A percentile compares a stretch with the other conserved stretches of the same genome.
Conservation (phyloP, 2,113 vertebrate species). For the Microtus ochrogaster region DNA sequence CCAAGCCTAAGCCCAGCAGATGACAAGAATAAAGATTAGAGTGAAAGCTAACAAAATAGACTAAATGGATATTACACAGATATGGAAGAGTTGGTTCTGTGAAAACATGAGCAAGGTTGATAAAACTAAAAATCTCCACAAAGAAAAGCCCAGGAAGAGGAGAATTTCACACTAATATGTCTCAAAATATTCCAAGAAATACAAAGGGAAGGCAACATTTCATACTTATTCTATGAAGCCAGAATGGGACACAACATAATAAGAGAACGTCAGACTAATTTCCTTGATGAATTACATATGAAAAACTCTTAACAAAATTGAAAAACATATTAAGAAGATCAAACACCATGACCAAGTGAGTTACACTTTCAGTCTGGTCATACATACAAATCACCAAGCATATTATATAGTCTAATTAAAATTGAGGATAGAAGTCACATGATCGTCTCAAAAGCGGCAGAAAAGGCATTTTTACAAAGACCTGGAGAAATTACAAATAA, state of each 20-base stretch:
- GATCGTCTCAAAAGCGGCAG: background rate
- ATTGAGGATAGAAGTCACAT: background rate
- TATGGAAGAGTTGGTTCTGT: background rate
- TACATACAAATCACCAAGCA: background rate
- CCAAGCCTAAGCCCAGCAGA: background rate
- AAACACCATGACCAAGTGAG: background rate
- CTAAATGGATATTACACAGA: background rate
- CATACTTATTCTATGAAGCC: background rate
- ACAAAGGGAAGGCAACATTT: background rate
- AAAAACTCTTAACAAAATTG: background rate
- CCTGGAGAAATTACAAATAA: background rate
- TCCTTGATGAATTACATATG: background rate
- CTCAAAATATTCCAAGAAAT: background rate
- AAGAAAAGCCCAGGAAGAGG: background rate
- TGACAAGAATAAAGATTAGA: background rate
- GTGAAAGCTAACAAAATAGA: background rate
- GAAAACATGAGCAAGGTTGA: background rate
- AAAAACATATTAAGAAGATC: background rate
- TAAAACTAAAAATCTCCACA: background rate
- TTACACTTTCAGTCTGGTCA: background rate
- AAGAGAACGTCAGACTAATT: background rate
- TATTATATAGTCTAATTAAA: background rate
- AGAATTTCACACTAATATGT: background rate
- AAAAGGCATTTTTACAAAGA: background rate
- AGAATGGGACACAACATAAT: background rate